Evolutionary conservation across 2,888 invertebrate species (phyloP).

Genomic region (Campoplex capitator): DNA sequence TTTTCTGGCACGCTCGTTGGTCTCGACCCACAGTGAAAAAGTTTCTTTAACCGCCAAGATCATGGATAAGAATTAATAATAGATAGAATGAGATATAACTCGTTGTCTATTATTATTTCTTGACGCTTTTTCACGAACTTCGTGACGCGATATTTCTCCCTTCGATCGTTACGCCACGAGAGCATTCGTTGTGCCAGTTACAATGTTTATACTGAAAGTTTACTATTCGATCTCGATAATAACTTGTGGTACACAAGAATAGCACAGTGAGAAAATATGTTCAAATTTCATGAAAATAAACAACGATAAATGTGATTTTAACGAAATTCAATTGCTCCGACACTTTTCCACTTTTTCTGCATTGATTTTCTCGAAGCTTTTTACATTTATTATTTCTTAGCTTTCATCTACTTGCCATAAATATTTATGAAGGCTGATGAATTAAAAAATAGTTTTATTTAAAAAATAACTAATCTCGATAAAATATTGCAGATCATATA

Average conservation of each 20-base stretch:
- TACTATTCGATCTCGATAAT: too few species aligned
- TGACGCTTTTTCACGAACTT: slow-evolving; percentile 3
- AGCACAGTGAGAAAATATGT: too few species aligned
- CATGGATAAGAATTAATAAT: slow-evolving; percentile 42
- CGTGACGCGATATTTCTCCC: slow-evolving; percentile 1
- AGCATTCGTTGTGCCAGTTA: neutral
- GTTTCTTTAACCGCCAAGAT: slow-evolving; percentile 39
- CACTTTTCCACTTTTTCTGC: neutral
- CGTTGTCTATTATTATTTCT: slow-evolving; percentile 27
- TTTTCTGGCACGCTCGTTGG: slow-evolving; percentile 50
- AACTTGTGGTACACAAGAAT: too few species aligned
- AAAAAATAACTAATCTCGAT: neutral
- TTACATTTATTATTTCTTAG: neutral
- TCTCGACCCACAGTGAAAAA: slow-evolving; percentile 32
- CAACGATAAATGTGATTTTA: neutral
- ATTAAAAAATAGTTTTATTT: neutral
- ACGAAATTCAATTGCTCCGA: neutral
- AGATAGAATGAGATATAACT: slow-evolving; percentile 11
- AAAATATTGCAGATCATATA: neutral
- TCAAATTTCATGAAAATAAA: neutral
- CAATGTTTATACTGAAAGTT: neutral
- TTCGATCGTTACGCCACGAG: neutral
- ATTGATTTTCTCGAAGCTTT: neutral
- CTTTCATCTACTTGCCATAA: neutral
- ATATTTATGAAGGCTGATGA: neutral